Evolutionary conservation across 2,113 vertebrate species (phyloP).

Genomic region (Meleagris gallopavo): DNA sequence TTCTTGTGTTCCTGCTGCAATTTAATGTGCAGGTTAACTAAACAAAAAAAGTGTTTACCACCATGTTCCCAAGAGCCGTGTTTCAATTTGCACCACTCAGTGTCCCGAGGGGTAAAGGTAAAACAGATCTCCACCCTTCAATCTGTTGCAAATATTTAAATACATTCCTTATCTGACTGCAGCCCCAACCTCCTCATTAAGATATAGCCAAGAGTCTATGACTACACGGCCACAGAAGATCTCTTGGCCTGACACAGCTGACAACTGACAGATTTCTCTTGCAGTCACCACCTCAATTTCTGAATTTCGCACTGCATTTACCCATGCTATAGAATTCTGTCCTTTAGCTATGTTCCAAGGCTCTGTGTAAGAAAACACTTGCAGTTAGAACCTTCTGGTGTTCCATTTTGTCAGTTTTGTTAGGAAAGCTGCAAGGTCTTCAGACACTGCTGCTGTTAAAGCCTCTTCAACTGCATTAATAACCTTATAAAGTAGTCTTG

Average conservation of each 20-base stretch:
- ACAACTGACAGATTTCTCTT: too few species aligned
- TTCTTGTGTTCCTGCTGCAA: neutral
- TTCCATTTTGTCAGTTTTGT: neutral
- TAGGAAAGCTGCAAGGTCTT: neutral
- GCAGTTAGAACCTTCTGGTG: neutral
- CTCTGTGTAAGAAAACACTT: too few species aligned
- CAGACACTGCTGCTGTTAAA: neutral
- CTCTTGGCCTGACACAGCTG: too few species aligned
- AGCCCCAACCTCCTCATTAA: neutral
- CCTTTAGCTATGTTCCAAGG: neutral
- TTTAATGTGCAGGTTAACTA: neutral
- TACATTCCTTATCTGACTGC: neutral
- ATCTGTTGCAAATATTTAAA: neutral
- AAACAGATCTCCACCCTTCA: neutral
- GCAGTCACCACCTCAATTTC: neutral
- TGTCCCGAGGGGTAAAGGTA: neutral
- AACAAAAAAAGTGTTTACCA: fast-evolving
- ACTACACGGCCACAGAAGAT: neutral
- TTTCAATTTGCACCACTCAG: neutral
- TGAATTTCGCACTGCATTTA: neutral
- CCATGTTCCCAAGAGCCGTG: neutral
- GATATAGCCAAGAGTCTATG: neutral
- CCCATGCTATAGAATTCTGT: too few species aligned
- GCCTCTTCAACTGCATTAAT: neutral
- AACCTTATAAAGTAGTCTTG: too few species aligned